Conservation (phyloP, 1,140 invertebrate genomes). For the Dufourea novaeangliae region DNA sequence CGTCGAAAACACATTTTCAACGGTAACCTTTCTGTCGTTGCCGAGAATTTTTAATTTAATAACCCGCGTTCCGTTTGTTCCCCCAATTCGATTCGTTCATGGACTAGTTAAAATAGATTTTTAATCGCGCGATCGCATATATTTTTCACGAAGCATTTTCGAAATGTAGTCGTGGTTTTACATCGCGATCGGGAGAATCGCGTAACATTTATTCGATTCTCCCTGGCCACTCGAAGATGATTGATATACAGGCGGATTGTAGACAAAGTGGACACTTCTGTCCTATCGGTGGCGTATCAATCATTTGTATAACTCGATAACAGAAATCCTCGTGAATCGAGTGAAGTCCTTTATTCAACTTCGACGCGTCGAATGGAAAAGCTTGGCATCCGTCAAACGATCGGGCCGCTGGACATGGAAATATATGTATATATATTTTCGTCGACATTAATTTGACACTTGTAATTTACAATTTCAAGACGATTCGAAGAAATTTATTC, state of each 20-base stretch:
- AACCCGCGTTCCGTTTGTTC: too few species aligned
- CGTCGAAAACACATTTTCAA: neutral
- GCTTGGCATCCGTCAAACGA: neutral
- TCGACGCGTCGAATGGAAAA: neutral
- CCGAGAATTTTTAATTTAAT: neutral
- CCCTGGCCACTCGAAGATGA: neutral
- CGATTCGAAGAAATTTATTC: too few species aligned
- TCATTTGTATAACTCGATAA: slow-evolving; percentile 38
- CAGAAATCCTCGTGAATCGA: neutral
- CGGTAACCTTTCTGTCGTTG: neutral
- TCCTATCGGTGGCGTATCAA: slow-evolving; percentile 24
- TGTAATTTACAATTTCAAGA: neutral
- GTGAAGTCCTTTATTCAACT: neutral
- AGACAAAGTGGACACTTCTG: slow-evolving; percentile 29
- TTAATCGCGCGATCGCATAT: too few species aligned
- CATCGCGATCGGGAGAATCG: neutral
- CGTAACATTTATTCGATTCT: slow-evolving; percentile 17
- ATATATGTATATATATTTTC: neutral
- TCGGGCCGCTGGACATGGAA: too few species aligned
- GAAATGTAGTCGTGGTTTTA: too few species aligned
- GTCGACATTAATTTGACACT: neutral
- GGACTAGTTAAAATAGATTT: too few species aligned
- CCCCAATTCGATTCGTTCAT: too few species aligned
- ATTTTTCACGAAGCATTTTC: too few species aligned
- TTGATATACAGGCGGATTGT: slow-evolving; percentile 24